phyloP scores from a whole-genome alignment of 2,797 vertebrate species.

The Pangasius mekongensis region DNA sequence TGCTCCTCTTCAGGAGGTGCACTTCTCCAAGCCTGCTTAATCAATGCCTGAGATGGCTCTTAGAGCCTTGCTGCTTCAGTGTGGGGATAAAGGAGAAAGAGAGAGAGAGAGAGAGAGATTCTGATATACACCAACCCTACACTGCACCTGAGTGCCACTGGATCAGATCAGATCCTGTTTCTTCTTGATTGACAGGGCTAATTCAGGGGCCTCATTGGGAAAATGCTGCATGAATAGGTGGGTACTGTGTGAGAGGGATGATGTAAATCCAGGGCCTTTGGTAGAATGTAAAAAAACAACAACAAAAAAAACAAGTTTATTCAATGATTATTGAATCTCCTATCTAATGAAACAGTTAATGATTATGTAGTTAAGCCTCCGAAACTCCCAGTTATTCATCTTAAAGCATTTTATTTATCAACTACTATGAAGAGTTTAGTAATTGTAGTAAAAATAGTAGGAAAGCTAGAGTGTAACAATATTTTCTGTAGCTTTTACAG shows the following conservation, averaged over 20 bases:
- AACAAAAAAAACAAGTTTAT: not conserved
- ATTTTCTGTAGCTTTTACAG: not conserved
- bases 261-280: constrained; percentile 42
- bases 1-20: constrained; percentile 60
- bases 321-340: not conserved
- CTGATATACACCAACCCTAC: constrained; percentile 38
- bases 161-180: constrained; percentile 48
- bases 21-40: constrained; percentile 66
- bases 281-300: constrained; percentile 45
- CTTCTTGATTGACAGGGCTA: constrained; percentile 67
- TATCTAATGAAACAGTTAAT: not conserved
- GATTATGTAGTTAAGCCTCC: not conserved
- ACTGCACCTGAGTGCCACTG: constrained; percentile 63
- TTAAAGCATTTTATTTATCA: not conserved
- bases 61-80: constrained; percentile 66
- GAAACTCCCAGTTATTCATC: not conserved
- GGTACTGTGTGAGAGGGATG: constrained; percentile 47
- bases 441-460: not conserved
- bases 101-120: constrained; percentile 51
- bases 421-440: not conserved
- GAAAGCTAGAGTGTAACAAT: not conserved
- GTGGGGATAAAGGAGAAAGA: constrained; percentile 58
- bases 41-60: constrained; percentile 71
- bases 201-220: constrained; percentile 52
- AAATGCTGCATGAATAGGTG: constrained; percentile 22